phyloP scores from a whole-genome alignment of 2,797 vertebrate species.

The Alcedo atthis region DNA sequence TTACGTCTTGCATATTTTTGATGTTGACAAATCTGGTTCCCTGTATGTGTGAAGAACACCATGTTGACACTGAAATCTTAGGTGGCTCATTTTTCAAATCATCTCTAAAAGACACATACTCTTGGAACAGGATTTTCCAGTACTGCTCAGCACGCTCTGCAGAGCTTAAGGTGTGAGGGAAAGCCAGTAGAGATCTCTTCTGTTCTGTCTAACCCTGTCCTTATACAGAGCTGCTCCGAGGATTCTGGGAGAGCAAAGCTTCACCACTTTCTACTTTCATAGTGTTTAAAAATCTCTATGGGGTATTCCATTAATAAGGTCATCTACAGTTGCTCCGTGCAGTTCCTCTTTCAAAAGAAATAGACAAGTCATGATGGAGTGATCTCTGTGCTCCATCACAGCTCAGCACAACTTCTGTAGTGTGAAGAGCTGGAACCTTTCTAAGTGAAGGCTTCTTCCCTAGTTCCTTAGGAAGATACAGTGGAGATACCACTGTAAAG shows the following conservation, averaged over 20 bases:
- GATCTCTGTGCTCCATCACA: not conserved
- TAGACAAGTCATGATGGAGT: not conserved
- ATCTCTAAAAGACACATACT: not conserved
- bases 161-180: not conserved
- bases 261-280: not conserved
- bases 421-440: not conserved
- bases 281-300: not conserved
- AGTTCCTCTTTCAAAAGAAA: not conserved
- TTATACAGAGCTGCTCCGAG: not conserved
- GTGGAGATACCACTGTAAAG: not conserved
- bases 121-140: not conserved
- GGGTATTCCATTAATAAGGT: not conserved
- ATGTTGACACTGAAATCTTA: not conserved
- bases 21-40: not conserved
- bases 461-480: not conserved
- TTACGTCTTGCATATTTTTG: conserved; percentile 8
- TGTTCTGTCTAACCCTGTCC: not conserved
- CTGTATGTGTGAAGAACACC: not conserved
- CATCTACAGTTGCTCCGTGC: not conserved
- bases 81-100: not conserved
- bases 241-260: not conserved
- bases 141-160: not conserved
- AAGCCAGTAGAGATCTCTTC: not conserved
- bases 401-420: not conserved
- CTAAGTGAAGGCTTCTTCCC: not conserved